Conservation (phyloP, 2,888 invertebrate genomes). For the Mesochorus sp. region DNA sequence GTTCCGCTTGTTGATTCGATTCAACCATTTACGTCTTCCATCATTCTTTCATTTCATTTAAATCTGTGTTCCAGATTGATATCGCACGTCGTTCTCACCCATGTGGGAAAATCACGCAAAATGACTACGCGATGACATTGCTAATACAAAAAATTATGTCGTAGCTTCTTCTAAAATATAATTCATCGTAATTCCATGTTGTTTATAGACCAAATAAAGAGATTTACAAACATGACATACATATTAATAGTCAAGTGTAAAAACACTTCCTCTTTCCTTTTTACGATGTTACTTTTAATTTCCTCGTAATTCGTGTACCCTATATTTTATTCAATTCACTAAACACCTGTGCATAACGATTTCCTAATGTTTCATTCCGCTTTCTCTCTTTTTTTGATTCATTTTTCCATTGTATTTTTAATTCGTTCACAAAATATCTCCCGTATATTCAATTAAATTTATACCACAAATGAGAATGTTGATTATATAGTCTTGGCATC, state of each 20-base stretch:
- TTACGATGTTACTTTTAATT: too few relatives aligned
- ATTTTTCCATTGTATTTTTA: not conserved
- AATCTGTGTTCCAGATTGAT: slow-evolving; percentile 12
- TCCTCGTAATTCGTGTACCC: too few relatives aligned
- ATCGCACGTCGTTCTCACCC: not conserved
- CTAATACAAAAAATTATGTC: not conserved
- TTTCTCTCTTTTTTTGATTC: slow-evolving; percentile 12
- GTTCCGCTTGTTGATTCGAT: slow-evolving; percentile 32
- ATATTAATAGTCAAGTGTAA: too few relatives aligned
- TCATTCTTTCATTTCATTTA: slow-evolving; percentile 2
- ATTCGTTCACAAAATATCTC: not conserved
- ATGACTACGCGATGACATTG: not conserved
- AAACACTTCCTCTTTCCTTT: too few relatives aligned
- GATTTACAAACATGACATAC: too few relatives aligned
- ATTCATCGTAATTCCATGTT: not conserved
- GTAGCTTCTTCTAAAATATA: not conserved
- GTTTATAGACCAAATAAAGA: too few relatives aligned
- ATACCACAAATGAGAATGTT: not conserved
- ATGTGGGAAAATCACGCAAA: too few relatives aligned
- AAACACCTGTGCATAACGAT: not conserved
- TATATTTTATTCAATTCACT: not conserved
- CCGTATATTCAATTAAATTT: not conserved
- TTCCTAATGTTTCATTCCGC: not conserved
- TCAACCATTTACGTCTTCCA: slow-evolving; percentile 8
- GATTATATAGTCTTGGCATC: slow-evolving; percentile 48